phyloP scores from a whole-genome alignment of 2,113 vertebrate species.

The Xyrauchen texanus region DNA sequence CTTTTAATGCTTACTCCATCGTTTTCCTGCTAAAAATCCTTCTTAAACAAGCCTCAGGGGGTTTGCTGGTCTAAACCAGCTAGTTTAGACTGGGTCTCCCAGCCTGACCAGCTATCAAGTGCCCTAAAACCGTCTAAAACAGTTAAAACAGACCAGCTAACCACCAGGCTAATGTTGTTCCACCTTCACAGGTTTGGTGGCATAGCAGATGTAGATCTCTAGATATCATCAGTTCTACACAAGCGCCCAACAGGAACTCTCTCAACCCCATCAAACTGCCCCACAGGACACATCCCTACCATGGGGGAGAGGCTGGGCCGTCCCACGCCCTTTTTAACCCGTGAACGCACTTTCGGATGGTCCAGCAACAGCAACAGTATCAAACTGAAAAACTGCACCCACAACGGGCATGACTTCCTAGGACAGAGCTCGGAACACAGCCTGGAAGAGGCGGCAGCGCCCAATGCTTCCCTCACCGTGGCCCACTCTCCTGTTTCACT shows the following conservation, averaged over 20 bases:
- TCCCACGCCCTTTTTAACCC: constrained; percentile 65
- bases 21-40: no score
- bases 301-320: constrained; percentile 68
- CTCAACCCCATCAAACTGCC: no score
- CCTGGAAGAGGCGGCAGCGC: constrained; percentile 50
- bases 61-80: no score
- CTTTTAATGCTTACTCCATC: no score
- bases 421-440: constrained; percentile 56
- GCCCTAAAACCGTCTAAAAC: no score
- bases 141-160: no score
- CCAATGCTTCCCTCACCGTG: constrained; percentile 47
- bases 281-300: not conserved
- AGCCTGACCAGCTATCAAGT: no score
- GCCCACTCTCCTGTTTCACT: constrained; percentile 78
- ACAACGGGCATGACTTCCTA: constrained; percentile 65
- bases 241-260: not conserved
- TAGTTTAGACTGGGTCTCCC: no score
- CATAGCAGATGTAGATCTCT: not conserved
- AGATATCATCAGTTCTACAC: not conserved
- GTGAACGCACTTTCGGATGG: constrained; percentile 56
- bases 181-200: not conserved
- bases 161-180: not conserved
- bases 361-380: constrained; percentile 38
- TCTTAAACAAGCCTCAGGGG: no score
- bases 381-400: constrained; percentile 30